Conservation (phyloP, 2,113 vertebrate species). For the Pholis gunnellus region DNA sequence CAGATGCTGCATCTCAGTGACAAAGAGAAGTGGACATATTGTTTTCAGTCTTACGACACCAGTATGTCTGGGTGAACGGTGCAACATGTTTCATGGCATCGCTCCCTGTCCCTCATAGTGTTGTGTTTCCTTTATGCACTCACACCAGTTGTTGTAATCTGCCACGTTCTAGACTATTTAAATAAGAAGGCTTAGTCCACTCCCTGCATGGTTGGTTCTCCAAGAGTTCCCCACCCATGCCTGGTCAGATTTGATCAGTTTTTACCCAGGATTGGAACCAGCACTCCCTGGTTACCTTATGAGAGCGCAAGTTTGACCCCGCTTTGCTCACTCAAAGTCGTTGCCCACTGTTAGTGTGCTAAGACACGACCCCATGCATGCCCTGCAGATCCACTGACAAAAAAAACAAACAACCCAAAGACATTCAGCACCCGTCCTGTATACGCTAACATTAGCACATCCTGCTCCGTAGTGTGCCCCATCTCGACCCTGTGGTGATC, state of each 20-base stretch:
- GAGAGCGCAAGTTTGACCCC: conserved; percentile 6
- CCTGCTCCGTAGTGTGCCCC: conserved; percentile 32
- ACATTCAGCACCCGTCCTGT: conserved; percentile 23
- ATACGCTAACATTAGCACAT: conserved; percentile 28
- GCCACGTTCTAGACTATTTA: conserved; percentile 19
- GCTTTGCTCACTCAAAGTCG: conserved; percentile 20
- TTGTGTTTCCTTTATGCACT: conserved; percentile 37
- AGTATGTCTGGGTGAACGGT: conserved; percentile 9
- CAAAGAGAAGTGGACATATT: background rate
- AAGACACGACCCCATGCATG: conserved; percentile 56
- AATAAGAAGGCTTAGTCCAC: background rate
- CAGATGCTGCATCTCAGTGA: conserved; percentile 7
- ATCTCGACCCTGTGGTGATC: conserved; percentile 68
- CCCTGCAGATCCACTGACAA: conserved; percentile 36
- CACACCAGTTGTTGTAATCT: conserved; percentile 29
- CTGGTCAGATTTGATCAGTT: conserved; percentile 3
- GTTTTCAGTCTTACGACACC: background rate
- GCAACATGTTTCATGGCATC: conserved; percentile 10
- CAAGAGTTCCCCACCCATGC: conserved; percentile 18
- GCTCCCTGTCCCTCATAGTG: background rate
- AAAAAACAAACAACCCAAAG: conserved; percentile 26
- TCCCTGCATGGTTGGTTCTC: conserved; percentile 53
- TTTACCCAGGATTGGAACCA: conserved; percentile 38
- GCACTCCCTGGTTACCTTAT: conserved; percentile 1
- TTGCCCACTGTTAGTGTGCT: conserved; percentile 2